A percentile compares a stretch with the other conserved stretches of the same genome.
Conservation (phyloP, 2,888 invertebrate genomes). For the Netelia inedita region DNA sequence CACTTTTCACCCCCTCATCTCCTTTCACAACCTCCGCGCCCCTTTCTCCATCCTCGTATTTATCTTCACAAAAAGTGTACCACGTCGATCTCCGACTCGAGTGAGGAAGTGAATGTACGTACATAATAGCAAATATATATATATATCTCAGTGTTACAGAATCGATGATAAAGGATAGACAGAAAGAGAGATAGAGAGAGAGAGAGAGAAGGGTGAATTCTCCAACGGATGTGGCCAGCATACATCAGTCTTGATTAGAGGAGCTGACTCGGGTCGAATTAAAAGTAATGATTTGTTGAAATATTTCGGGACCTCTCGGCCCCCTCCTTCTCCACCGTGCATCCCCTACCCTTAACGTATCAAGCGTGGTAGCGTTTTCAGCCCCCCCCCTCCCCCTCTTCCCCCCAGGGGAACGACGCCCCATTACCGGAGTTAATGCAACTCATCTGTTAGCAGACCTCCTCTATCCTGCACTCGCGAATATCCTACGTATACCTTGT, state of each 20-base stretch:
- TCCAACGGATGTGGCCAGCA: slow-evolving; percentile 53
- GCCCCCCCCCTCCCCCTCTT: slow-evolving; percentile 22
- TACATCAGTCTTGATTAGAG: slow-evolving; percentile 82
- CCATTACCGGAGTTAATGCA: slow-evolving; percentile 84
- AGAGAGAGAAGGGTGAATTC: slow-evolving; percentile 20
- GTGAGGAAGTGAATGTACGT: slow-evolving; percentile 26
- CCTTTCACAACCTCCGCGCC: neutral
- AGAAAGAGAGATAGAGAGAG: slow-evolving; percentile 17
- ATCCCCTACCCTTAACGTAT: slow-evolving; percentile 49
- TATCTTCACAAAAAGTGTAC: slow-evolving; percentile 5
- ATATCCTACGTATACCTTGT: slow-evolving; percentile 67
- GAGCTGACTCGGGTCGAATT: slow-evolving; percentile 81
- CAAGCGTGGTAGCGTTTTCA: slow-evolving; percentile 66
- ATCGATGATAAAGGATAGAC: slow-evolving; percentile 39
- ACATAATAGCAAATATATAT: slow-evolving; percentile 18
- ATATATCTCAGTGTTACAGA: neutral
- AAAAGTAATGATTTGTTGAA: slow-evolving; percentile 85
- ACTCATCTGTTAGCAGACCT: slow-evolving; percentile 82
- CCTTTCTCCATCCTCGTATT: neutral
- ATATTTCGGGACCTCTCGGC: slow-evolving; percentile 77
- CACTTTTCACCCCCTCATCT: neutral
- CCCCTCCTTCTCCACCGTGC: slow-evolving; percentile 40
- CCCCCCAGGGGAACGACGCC: slow-evolving; percentile 77
- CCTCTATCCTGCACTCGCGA: slow-evolving; percentile 72
- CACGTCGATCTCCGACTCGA: neutral